A percentile compares a stretch with the other conserved stretches of the same genome.
These are phyloP conservation scores for Pandemis corylana DNA, from an alignment of 2,888 invertebrate genomes.

Conservation along the genomic window DNA sequence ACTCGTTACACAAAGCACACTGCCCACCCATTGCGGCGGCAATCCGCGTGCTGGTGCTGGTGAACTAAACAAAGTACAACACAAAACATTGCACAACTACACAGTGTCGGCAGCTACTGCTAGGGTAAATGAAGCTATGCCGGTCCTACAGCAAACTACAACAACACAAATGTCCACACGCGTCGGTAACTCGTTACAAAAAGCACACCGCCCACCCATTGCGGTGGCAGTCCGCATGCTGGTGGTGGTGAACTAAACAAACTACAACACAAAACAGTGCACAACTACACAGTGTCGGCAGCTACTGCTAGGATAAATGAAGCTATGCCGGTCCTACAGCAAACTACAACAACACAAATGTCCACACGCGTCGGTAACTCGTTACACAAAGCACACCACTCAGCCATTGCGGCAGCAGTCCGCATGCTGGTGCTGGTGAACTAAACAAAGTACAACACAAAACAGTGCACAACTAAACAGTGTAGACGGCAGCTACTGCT, in stretches of 20 bases:
- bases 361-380: background rate
- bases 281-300: too few species aligned
- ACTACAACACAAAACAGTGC: too few species aligned
- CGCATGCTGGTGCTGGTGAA: slow-evolving; percentile 51
- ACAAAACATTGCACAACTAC: too few species aligned
- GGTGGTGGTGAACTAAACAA: slow-evolving; percentile 59
- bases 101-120: too few species aligned
- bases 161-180: background rate
- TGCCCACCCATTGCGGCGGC: slow-evolving; percentile 76
- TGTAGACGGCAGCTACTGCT: background rate
- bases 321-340: background rate
- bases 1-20: slow-evolving; percentile 20
- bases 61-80: slow-evolving; percentile 47
- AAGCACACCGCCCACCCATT: slow-evolving; percentile 61
- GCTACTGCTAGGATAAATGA: background rate
- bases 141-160: slow-evolving; percentile 57
- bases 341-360: background rate
- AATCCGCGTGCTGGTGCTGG: slow-evolving; percentile 65
- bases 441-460: too few species aligned
- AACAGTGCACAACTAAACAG: background rate
- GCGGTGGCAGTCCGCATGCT: slow-evolving; percentile 73
- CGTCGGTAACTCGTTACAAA: background rate
- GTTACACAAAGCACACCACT: slow-evolving; percentile 42
- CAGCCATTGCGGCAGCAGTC: slow-evolving; percentile 79
- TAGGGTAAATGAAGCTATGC: too few species aligned